Percentiles rank a stretch among this genome's conserved stretches.
Evolutionary conservation across 2,113 vertebrate species (phyloP).

Genomic region (Leiothrix lutea): DNA sequence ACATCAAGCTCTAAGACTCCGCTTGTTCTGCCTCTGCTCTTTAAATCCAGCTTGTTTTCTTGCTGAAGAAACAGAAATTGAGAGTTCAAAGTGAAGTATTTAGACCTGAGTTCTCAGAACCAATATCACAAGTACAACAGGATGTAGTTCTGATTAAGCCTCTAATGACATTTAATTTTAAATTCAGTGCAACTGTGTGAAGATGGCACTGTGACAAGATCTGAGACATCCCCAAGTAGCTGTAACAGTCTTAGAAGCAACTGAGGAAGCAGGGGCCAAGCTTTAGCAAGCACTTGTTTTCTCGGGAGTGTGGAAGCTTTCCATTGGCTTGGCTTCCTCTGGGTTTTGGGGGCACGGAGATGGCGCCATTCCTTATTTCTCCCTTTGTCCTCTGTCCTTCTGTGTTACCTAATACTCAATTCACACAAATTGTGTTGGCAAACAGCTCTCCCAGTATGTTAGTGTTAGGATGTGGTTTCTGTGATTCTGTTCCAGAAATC

Average conservation of each 20-base stretch:
- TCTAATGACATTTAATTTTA: neutral
- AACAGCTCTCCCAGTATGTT: neutral
- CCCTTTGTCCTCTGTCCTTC: slow-evolving; percentile 27
- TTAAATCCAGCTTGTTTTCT: neutral
- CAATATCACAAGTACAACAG: neutral
- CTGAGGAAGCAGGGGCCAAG: neutral
- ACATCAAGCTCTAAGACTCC: neutral
- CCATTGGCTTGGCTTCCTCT: slow-evolving; percentile 2
- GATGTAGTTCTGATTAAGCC: neutral
- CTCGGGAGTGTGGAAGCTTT: slow-evolving; percentile 33
- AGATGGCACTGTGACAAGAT: neutral
- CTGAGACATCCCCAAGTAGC: neutral
- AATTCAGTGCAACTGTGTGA: neutral
- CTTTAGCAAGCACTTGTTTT: slow-evolving; percentile 9
- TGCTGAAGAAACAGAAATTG: neutral
- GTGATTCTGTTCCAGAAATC: slow-evolving; percentile 31
- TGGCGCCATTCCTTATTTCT: slow-evolving; percentile 25
- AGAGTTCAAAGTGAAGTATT: neutral
- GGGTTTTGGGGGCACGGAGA: neutral
- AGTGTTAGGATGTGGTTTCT: slow-evolving; percentile 43
- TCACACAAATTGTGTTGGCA: slow-evolving; percentile 33
- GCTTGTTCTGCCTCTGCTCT: neutral
- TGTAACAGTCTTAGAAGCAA: neutral
- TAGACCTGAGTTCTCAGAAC: neutral
- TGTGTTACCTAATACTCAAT: slow-evolving; percentile 27